Evolutionary conservation across 2,888 invertebrate genomes (phyloP).

Genomic region (Drosophila sordidula): DNA sequence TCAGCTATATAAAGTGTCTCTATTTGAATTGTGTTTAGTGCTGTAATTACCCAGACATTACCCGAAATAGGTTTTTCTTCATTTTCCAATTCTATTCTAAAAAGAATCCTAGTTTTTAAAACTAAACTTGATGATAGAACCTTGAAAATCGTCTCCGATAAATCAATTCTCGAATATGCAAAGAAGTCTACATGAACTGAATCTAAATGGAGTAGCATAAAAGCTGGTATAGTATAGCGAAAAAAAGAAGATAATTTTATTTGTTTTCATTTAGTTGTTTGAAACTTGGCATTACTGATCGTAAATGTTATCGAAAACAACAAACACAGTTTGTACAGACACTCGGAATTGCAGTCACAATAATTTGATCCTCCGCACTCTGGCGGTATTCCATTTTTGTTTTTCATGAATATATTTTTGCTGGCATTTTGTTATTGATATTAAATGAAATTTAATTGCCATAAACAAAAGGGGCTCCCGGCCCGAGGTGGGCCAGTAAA

Average conservation of each 20-base stretch:
- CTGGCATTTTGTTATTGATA: slow-evolving; percentile 48
- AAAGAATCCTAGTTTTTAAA: too few relatives aligned
- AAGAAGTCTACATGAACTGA: too few relatives aligned
- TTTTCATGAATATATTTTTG: slow-evolving; percentile 11
- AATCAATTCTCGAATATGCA: too few relatives aligned
- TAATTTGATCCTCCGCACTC: slow-evolving; percentile 10
- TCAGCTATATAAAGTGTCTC: background rate
- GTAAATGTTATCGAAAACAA: background rate
- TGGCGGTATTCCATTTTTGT: slow-evolving; percentile 3
- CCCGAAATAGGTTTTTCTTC: too few relatives aligned
- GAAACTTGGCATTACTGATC: too few relatives aligned
- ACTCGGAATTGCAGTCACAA: background rate
- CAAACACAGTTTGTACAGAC: background rate
- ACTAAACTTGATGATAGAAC: too few relatives aligned
- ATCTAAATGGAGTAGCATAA: background rate
- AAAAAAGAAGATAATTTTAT: background rate
- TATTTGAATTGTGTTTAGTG: background rate
- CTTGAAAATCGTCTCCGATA: too few relatives aligned
- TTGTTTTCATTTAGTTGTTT: background rate
- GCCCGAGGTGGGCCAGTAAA: slow-evolving; percentile 15
- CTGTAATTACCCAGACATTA: too few relatives aligned
- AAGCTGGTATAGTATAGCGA: background rate
- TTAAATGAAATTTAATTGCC: slow-evolving; percentile 74
- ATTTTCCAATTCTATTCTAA: too few relatives aligned
- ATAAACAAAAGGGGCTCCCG: slow-evolving; percentile 65